Evolutionary conservation across 2,888 invertebrate genomes (phyloP).

Genomic region (Chesias legatella): DNA sequence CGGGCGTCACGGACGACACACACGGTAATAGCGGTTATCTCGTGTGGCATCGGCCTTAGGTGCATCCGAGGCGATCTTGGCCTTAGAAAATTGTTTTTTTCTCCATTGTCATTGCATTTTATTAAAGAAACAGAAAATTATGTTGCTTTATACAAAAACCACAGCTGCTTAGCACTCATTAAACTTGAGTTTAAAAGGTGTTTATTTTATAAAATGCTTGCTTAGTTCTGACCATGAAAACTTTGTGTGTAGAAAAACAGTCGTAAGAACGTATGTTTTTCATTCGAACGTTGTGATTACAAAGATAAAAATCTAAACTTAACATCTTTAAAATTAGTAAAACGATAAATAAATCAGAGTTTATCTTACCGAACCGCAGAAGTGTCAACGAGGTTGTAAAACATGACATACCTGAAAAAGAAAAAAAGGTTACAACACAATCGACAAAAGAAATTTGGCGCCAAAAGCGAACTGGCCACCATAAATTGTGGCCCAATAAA

Average conservation of each 20-base stretch:
- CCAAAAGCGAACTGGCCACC: conserved; percentile 58
- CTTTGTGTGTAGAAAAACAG: no score
- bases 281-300: no score
- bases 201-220: no score
- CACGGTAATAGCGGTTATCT: conserved; percentile 70
- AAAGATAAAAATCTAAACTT: not conserved
- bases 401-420: conserved; percentile 33
- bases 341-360: conserved; percentile 18
- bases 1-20: conserved; percentile 71
- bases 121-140: not conserved
- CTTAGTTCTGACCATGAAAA: no score
- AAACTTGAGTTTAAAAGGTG: no score
- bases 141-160: no score
- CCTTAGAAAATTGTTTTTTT: conserved; percentile 40
- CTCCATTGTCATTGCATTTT: conserved; percentile 31
- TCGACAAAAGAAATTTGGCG: conserved; percentile 48
- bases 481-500: conserved; percentile 76
- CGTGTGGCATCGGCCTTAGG: conserved; percentile 70
- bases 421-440: conserved; percentile 30
- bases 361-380: conserved; percentile 20
- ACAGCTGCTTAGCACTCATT: no score
- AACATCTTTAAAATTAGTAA: not conserved
- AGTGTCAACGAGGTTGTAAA: conserved; percentile 27
- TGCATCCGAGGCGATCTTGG: conserved; percentile 55
- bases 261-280: no score